phyloP scores from a whole-genome alignment of 1,140 invertebrate genomes.

The Oryzaephilus surinamensis region DNA sequence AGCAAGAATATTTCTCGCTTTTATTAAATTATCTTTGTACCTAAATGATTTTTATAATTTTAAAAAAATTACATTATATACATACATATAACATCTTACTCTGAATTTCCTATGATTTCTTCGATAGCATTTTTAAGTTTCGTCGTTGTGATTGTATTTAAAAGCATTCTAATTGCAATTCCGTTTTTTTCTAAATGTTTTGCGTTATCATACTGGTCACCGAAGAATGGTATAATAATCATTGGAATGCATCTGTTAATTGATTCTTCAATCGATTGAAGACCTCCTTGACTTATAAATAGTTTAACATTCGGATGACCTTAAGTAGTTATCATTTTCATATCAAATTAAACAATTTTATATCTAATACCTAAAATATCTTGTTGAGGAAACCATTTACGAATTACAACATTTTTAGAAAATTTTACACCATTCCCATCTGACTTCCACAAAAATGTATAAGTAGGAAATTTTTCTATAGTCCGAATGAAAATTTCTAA shows the following conservation, averaged over 20 bases:
- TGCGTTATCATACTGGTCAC: conserved; percentile 22
- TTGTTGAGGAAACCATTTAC: conserved; percentile 59
- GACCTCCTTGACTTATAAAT: conserved; percentile 44
- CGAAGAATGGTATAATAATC: conserved; percentile 34
- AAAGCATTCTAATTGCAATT: conserved; percentile 10
- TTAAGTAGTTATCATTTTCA: conserved; percentile 14
- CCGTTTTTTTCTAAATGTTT: conserved; percentile 21
- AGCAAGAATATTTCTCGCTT: neutral
- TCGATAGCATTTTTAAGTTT: neutral
- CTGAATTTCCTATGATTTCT: neutral
- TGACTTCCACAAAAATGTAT: conserved; percentile 42
- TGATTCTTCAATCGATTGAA: conserved; percentile 40
- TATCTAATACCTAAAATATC: conserved; percentile 49
- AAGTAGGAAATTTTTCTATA: conserved; percentile 39
- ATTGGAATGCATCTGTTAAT: conserved; percentile 40
- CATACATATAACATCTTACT: too few species aligned
- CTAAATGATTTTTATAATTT: neutral
- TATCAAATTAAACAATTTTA: neutral
- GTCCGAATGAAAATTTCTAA: conserved; percentile 34
- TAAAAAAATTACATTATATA: too few species aligned
- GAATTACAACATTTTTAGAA: conserved; percentile 49
- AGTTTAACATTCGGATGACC: conserved; percentile 33
- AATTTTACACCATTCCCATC: conserved; percentile 38
- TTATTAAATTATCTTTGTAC: neutral
- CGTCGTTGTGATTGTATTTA: neutral